phyloP scores from a whole-genome alignment of 2,888 invertebrate species.

The Fragum sueziense region DNA sequence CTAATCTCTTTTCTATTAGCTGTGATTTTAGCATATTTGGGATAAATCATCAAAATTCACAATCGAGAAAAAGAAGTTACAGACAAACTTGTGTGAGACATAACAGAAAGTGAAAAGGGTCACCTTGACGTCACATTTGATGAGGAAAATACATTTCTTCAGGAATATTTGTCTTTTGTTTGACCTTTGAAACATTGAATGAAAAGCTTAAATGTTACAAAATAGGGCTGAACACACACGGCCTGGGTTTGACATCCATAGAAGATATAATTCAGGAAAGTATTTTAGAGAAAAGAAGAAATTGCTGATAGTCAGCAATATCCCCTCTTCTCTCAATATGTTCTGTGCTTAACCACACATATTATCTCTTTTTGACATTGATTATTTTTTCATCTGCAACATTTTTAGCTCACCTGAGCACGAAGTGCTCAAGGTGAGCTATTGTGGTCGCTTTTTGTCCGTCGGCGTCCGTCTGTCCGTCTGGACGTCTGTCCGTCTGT shows the following conservation, averaged over 20 bases:
- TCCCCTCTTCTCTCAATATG: neutral
- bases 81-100: constrained; percentile 84
- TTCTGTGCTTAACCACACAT: neutral
- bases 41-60: too few species aligned
- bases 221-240: neutral
- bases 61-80: constrained; percentile 70
- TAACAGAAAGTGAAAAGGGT: constrained; percentile 89
- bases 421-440: too few species aligned
- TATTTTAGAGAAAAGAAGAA: neutral
- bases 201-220: too few species aligned
- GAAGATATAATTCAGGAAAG: neutral
- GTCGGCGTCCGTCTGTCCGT: too few species aligned
- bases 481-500: too few species aligned
- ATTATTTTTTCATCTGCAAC: neutral
- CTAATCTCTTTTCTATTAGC: too few species aligned
- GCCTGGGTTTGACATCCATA: neutral
- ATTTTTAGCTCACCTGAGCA: too few species aligned
- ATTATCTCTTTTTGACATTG: too few species aligned
- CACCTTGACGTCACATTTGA: constrained; percentile 88
- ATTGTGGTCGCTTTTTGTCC: too few species aligned
- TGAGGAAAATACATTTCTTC: constrained; percentile 87
- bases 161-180: constrained; percentile 65
- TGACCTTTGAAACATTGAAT: too few species aligned
- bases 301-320: neutral
- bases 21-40: too few species aligned